Base-by-base conservation (phyloP, 2,888 invertebrate species). In the Scaptomyza caliginosa region DNA sequence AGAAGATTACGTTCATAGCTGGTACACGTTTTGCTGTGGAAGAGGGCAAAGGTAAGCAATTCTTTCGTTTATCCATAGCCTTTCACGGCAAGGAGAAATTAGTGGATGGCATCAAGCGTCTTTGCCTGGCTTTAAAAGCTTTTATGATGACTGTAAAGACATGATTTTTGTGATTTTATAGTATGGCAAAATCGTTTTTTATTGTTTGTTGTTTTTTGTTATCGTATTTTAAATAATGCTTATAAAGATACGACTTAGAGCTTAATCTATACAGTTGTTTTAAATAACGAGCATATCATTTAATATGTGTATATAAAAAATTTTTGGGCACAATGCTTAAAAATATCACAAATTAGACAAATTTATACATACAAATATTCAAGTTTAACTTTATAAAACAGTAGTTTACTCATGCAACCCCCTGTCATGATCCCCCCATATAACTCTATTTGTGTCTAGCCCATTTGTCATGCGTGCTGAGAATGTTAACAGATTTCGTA, bases 21-120 rank as follows among this genome's bases (percentile, higher is more conserved):
- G 93, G 93, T 0, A 50, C 81, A 19, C 84, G 86, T 32, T 93
- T 93, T 80, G 91, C 93, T 0, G 58, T 89, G 10, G 85, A 83
- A 2, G 67, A 59, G 1, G 87, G 84, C 10, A 72, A 86, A 26
- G 89, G 88, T 17, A 89, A 86, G 36, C 92, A 93, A 67, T 92
- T 80, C 57, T 83, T 93, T 36, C 90, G 93, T n/a, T 56, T 93
- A 39, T 91, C 92, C 8, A 92, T 93, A 65, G 92, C 91, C 16
- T 93, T 93, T 77, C 93, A 93, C 67, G 59, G 67, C 1, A 89
- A 86, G 30, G 89, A 90, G 0, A 85, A 81, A 48, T 74, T 93
- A 16, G 65, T 74, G 60, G 81, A 85, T 63, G 92, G 92, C 3
- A 81, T 85, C 0, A 79, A 64, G 52, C 88, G 86, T 49, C 26